Evolutionary conservation across 2,888 invertebrate species (phyloP).

Genomic region (Hypercompe scribonia): DNA sequence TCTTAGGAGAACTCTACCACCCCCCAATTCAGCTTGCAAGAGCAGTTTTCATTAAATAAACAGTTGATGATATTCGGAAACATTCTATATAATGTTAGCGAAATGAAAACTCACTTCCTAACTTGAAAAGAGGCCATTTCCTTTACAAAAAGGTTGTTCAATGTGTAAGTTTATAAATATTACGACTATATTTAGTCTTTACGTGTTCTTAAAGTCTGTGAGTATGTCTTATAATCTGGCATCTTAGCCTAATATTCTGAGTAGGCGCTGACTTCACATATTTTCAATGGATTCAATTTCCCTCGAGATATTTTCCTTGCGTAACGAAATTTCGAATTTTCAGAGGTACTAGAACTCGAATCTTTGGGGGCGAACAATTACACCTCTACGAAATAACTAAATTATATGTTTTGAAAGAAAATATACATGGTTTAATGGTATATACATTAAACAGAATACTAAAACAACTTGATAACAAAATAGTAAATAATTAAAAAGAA

Average conservation of each 20-base stretch:
- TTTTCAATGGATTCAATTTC: conserved; percentile 59
- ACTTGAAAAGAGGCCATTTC: background rate
- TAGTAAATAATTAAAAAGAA: too few species aligned
- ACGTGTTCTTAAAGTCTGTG: background rate
- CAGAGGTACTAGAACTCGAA: background rate
- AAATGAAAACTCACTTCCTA: background rate
- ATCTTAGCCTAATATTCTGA: background rate
- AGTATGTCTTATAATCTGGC: background rate
- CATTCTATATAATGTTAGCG: background rate
- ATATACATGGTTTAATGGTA: background rate
- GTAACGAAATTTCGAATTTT: background rate
- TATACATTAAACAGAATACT: too few species aligned
- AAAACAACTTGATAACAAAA: too few species aligned
- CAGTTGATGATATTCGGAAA: background rate
- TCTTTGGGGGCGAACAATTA: background rate
- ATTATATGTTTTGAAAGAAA: background rate
- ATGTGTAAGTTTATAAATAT: background rate
- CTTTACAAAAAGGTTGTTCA: background rate
- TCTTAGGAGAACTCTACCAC: too few species aligned
- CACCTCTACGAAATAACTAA: background rate
- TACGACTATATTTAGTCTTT: background rate
- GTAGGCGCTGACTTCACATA: conserved; percentile 9
- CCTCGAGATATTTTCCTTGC: conserved; percentile 54
- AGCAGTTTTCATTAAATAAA: too few species aligned
- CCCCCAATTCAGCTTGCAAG: too few species aligned